Conservation (phyloP, 2,113 vertebrate genomes). For the Sinocyclocheilus anshuiensis region DNA sequence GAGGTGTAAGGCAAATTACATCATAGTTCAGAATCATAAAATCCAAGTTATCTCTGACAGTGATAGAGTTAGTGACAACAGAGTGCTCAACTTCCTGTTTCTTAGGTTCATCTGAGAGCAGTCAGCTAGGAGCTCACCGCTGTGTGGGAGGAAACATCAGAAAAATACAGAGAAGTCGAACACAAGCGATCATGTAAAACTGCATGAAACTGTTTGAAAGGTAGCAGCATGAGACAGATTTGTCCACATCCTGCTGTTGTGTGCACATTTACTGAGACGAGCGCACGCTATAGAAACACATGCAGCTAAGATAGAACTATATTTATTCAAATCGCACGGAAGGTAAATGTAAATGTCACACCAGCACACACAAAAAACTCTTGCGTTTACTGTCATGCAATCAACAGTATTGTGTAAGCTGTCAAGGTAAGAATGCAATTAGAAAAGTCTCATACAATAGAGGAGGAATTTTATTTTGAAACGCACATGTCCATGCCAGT, state of each 20-base stretch:
- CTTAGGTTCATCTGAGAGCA: slow-evolving; percentile 4
- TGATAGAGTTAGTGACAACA: slow-evolving; percentile 7
- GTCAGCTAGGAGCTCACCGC: slow-evolving; percentile 8
- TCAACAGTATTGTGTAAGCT: not conserved
- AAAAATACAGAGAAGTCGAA: not conserved
- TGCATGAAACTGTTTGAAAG: slow-evolving; percentile 50
- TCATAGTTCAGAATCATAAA: not conserved
- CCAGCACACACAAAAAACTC: not conserved
- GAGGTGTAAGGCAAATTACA: not conserved
- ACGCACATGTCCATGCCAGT: not conserved
- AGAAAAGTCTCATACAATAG: not conserved
- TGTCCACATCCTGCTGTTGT: slow-evolving; percentile 69
- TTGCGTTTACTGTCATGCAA: not conserved
- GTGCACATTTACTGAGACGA: not conserved
- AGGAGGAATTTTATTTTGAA: not conserved
- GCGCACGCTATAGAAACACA: not conserved
- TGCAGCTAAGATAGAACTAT: not conserved
- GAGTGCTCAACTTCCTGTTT: not conserved
- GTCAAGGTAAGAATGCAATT: not conserved
- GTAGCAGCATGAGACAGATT: slow-evolving; percentile 53
- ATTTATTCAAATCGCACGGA: not conserved
- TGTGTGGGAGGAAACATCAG: slow-evolving; percentile 22
- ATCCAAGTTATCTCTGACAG: not conserved
- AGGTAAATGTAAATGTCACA: not conserved
- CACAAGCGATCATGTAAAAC: not conserved